Conservation (phyloP, 2,113 vertebrate genomes). For the Lepisosteus oculatus region DNA sequence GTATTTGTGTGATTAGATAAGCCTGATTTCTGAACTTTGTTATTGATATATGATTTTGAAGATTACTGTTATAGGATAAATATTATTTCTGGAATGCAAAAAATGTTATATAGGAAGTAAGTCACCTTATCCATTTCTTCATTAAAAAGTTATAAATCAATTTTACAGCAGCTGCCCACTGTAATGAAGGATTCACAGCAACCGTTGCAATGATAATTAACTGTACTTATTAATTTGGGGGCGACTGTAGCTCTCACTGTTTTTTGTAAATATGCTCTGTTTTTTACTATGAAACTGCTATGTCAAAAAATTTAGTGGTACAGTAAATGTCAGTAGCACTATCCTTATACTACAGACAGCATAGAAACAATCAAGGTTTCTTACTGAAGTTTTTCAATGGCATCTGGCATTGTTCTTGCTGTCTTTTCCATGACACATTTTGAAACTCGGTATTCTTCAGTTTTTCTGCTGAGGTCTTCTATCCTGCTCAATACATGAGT, state of each 20-base stretch:
- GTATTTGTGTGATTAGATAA: no score
- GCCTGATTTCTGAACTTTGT: no score
- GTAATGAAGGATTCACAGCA: slow-evolving; percentile 28
- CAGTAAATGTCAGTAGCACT: neutral
- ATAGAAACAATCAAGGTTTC: slow-evolving; percentile 16
- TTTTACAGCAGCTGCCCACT: slow-evolving; percentile 33
- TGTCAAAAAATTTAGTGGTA: slow-evolving; percentile 9
- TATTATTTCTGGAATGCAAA: neutral
- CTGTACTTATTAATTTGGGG: slow-evolving; percentile 18
- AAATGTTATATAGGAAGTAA: slow-evolving; percentile 11
- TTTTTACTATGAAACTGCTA: slow-evolving; percentile 1
- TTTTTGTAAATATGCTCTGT: neutral
- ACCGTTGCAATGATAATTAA: slow-evolving; percentile 30
- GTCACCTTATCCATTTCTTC: slow-evolving; percentile 23
- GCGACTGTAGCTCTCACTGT: neutral
- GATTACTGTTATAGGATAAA: neutral
- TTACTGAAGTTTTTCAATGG: slow-evolving; percentile 56
- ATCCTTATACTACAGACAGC: neutral
- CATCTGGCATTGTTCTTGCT: slow-evolving; percentile 32
- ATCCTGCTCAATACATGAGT: slow-evolving; percentile 34
- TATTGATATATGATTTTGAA: no score
- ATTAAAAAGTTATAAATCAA: slow-evolving; percentile 24
- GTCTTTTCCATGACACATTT: slow-evolving; percentile 42
- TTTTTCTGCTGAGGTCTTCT: slow-evolving; percentile 41
- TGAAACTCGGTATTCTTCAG: slow-evolving; percentile 31